Evolutionary conservation across 2,113 vertebrate species (phyloP).

Genomic region (Pterocles orientalis): DNA sequence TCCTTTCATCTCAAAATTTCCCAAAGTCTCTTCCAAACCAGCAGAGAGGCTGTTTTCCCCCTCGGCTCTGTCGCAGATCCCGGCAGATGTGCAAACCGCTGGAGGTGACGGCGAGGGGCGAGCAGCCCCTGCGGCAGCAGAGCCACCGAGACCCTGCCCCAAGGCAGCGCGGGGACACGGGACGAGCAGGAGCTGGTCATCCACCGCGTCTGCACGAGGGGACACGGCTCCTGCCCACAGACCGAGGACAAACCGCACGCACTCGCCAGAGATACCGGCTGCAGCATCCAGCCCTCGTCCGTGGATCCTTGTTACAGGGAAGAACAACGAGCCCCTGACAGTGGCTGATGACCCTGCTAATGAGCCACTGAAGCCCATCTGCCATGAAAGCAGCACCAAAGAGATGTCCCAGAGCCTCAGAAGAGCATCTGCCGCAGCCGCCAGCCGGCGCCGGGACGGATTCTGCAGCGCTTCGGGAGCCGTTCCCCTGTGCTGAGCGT

Average conservation of each 20-base stretch:
- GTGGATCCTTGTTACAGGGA: no score
- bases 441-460: not conserved
- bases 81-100: rapidly evolving
- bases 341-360: not conserved
- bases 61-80: not conserved
- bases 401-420: no score
- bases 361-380: not conserved
- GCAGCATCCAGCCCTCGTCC: not conserved
- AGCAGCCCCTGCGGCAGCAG: not conserved
- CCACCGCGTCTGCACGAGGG: not conserved
- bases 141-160: not conserved
- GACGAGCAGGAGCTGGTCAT: not conserved
- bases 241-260: not conserved
- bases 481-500: rapidly evolving
- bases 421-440: not conserved
- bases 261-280: not conserved
- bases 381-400: not conserved
- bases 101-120: not conserved
- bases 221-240: not conserved
- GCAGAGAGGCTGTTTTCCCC: not conserved
- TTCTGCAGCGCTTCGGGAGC: not conserved
- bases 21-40: not conserved
- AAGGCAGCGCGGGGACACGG: no score
- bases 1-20: not conserved
- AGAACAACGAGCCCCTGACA: rapidly evolving